Conservation (phyloP, 2,113 vertebrate species). For the Brienomyrus longianalis region DNA sequence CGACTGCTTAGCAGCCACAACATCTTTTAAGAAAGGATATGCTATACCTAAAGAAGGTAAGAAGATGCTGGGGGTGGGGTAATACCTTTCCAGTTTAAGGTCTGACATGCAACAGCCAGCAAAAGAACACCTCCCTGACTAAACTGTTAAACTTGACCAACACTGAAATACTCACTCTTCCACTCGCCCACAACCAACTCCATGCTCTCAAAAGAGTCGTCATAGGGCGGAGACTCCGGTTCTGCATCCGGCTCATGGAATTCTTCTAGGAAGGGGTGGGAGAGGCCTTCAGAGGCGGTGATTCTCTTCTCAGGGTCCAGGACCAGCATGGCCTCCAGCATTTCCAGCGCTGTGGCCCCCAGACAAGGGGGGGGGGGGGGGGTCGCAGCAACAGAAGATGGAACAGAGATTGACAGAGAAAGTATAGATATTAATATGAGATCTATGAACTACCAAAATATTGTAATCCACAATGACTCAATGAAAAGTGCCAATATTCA, state of each 20-base stretch:
- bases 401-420: neutral
- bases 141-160: neutral
- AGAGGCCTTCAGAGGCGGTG: constrained; percentile 56
- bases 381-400: neutral
- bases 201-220: constrained; percentile 70
- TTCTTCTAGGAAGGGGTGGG: constrained; percentile 61
- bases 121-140: too few species aligned
- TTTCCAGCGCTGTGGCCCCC: constrained; percentile 45
- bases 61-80: too few species aligned
- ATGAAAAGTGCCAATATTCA: neutral
- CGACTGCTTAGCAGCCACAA: too few species aligned
- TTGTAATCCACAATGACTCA: neutral
- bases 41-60: too few species aligned
- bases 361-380: neutral
- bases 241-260: constrained; percentile 64
- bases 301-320: constrained; percentile 65
- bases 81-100: too few species aligned
- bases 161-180: constrained; percentile 57
- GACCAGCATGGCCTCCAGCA: constrained; percentile 65
- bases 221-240: constrained; percentile 54
- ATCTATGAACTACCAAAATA: neutral
- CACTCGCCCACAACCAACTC: constrained; percentile 64
- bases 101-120: too few species aligned
- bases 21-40: too few species aligned
- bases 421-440: neutral